Evolutionary conservation across 2,888 invertebrate genomes (phyloP).

Genomic region (Spisula solida): DNA sequence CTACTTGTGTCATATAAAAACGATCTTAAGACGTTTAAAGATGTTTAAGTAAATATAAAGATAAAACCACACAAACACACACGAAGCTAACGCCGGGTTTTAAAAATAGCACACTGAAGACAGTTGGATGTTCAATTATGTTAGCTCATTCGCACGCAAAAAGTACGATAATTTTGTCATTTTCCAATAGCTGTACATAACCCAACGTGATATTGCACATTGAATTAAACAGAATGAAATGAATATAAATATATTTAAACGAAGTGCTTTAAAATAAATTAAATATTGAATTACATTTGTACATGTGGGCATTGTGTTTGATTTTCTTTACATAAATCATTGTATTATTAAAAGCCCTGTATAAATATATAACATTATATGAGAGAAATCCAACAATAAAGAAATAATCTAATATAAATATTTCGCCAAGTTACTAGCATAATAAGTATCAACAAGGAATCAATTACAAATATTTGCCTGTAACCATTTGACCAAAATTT

Average conservation of each 20-base stretch:
- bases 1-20: background rate
- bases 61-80: background rate
- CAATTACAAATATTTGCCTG: slow-evolving; percentile 6
- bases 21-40: background rate
- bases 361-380: background rate
- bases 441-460: background rate
- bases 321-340: background rate
- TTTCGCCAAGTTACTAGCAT: background rate
- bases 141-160: background rate
- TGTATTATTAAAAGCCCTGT: background rate
- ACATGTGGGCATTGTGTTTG: background rate
- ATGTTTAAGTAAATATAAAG: background rate
- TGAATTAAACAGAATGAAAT: too few species aligned
- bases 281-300: background rate
- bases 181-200: background rate
- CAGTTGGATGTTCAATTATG: background rate
- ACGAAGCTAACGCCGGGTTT: background rate
- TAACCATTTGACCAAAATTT: background rate
- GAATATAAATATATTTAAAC: too few species aligned
- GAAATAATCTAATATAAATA: background rate
- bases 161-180: background rate
- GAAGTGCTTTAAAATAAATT: background rate
- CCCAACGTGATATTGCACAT: background rate
- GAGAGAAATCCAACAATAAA: background rate
- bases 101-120: too few species aligned